Percentiles rank a stretch among this genome's conserved stretches.
phyloP scores from a whole-genome alignment of 2,113 vertebrate species.

The Microtus montanus region DNA sequence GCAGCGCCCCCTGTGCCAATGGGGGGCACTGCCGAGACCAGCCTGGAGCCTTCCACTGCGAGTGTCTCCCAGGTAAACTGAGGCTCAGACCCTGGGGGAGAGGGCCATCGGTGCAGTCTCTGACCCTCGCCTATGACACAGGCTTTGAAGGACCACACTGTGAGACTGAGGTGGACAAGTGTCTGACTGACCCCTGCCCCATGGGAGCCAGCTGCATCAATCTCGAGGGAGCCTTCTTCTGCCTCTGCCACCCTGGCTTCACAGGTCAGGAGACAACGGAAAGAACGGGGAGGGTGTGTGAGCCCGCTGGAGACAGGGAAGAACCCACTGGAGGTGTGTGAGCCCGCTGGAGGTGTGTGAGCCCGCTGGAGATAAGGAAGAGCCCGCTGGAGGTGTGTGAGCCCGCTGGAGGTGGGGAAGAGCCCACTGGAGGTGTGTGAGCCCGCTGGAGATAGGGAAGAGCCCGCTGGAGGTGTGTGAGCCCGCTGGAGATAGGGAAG shows the following conservation, averaged over 20 bases:
- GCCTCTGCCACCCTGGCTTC: conserved; percentile 76
- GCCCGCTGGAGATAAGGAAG: too few species aligned
- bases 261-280: conserved; percentile 61
- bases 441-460: too few species aligned
- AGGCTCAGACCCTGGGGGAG: neutral
- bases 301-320: too few species aligned
- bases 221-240: conserved; percentile 75
- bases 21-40: conserved; percentile 75
- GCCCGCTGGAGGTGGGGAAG: too few species aligned
- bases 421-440: too few species aligned
- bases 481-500: too few species aligned
- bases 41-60: conserved; percentile 77
- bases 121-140: conserved; percentile 22
- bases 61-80: conserved; percentile 69
- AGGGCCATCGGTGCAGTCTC: accelerated
- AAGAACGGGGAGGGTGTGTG: neutral
- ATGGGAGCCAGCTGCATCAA: conserved; percentile 76
- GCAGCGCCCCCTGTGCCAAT: conserved; percentile 72
- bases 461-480: too few species aligned
- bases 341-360: too few species aligned
- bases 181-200: conserved; percentile 76
- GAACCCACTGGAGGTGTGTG: too few species aligned
- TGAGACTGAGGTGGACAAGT: conserved; percentile 70
- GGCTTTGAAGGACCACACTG: conserved; percentile 80
- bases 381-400: too few species aligned